Base-by-base conservation (phyloP, 2,797 vertebrate genomes). In the Hapalemur alaotrensis region DNA sequence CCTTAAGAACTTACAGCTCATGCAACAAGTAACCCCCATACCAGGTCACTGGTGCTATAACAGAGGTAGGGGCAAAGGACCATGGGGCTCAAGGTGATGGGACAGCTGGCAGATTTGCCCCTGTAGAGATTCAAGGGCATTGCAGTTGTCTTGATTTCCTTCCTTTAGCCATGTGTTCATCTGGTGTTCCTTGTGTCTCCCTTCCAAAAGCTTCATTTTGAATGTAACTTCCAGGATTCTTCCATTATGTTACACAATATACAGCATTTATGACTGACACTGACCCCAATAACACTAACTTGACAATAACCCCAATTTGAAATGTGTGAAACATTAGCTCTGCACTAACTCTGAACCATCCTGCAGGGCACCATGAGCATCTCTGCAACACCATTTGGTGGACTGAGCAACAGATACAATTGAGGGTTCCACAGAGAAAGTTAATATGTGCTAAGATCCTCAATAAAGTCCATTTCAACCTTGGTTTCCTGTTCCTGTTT, bases 401-500 rank as follows among this genome's bases (percentile, higher is more conserved):
- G 11, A 2, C 70, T 81, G 57, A 81, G 54, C 61, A 84, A 88
- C 17, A 67, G 35, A 82, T 30, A 12, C 78, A 46, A 8, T 22
- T 32, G 67, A 92, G 73, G 73, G 7, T 5, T 95, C 72, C 52
- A 46, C 28, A 52, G 43, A 89, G 43, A 63, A 87, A 89, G 35
- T 41, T 52, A 15, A 13, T 7, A 3, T 61, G 52, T 86, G 43
- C 70, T 82, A 69, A 83, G 67, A 82, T 6, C 46, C 70, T 86
- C 61, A 25, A 1, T 41, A 43, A 59, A 94, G 80, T 83, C 23
- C 35, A 25, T 69, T 85, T 88, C 76, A 81, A 43, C 88, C 89
- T 13, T 41, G 46, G 54, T 73, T 93, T 95, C 94, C 88, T 67
- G 70, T 95, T 95, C 65, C 59, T 84, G 23, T 41, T 57, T 90